These are phyloP conservation scores for Naja naja DNA, from an alignment of 2,113 vertebrate genomes.

Conservation along the genomic window DNA sequence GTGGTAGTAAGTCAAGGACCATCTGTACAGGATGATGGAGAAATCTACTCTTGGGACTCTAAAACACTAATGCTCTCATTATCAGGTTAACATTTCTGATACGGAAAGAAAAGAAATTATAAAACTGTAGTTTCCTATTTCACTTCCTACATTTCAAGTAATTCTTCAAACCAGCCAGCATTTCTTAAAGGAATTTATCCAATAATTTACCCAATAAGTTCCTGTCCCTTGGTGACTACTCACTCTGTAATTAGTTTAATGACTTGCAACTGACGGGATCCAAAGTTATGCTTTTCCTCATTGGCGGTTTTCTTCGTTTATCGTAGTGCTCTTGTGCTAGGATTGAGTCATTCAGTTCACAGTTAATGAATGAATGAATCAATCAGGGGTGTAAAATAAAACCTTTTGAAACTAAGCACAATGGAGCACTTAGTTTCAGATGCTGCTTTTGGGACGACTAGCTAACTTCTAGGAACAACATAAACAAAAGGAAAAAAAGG, in stretches of 20 bases:
- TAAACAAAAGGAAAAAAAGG: background rate
- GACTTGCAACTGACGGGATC: background rate
- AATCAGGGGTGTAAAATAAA: background rate
- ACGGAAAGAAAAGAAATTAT: background rate
- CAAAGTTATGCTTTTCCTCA: background rate
- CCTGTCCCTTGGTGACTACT: background rate
- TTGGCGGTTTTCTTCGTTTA: background rate
- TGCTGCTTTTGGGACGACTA: background rate
- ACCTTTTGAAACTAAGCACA: background rate
- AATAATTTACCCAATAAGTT: background rate
- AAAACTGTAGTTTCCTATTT: background rate
- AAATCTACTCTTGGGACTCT: background rate
- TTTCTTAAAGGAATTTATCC: background rate
- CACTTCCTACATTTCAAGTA: background rate
- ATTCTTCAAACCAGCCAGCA: background rate
- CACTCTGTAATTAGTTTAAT: background rate
- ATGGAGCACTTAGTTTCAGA: background rate
- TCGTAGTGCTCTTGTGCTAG: background rate
- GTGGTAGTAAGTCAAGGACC: background rate
- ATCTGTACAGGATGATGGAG: background rate
- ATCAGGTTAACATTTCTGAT: background rate
- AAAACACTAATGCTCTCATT: background rate
- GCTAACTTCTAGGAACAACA: background rate
- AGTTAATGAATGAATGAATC: background rate
- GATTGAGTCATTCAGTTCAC: background rate